phyloP scores from a whole-genome alignment of 2,113 vertebrate genomes.

The Leuciscus idus region DNA sequence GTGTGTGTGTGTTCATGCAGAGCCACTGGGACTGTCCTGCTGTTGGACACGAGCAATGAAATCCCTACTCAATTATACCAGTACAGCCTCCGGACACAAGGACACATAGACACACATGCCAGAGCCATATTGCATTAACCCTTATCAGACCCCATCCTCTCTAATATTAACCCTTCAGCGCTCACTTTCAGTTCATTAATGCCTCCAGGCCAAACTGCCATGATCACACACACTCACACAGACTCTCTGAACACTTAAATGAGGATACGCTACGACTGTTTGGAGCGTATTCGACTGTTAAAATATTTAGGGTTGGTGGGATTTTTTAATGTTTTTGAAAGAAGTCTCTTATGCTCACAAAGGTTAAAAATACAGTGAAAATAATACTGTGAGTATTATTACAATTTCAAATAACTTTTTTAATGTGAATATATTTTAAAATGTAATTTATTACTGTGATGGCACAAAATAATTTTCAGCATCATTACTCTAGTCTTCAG shows the following conservation, averaged over 20 bases:
- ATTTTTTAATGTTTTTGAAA: not conserved
- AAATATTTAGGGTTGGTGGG: not conserved
- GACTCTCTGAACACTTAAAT: not conserved
- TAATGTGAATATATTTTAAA: not conserved
- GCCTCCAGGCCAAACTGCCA: slow-evolving; percentile 13
- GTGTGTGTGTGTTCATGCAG: slow-evolving; percentile 50
- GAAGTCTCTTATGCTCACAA: not conserved
- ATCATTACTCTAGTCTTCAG: not conserved
- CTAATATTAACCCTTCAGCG: slow-evolving; percentile 41
- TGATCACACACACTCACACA: slow-evolving; percentile 13
- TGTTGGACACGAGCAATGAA: slow-evolving; percentile 57
- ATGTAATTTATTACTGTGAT: not conserved
- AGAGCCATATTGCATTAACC: slow-evolving; percentile 46
- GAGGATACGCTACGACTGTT: not conserved
- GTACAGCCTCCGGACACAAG: slow-evolving; percentile 41
- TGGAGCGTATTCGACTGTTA: not conserved
- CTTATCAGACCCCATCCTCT: slow-evolving; percentile 45
- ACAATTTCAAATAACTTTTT: not conserved
- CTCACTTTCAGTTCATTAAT: slow-evolving; percentile 42
- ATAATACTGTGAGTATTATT: not conserved
- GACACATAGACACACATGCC: slow-evolving; percentile 43
- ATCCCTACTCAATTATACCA: slow-evolving; percentile 53
- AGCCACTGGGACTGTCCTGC: slow-evolving; percentile 46
- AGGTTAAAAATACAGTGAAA: not conserved
- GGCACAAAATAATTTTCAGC: not conserved